Evolutionary conservation across 2,888 invertebrate species (phyloP).

Genomic region (Liodrosophila aerea): DNA sequence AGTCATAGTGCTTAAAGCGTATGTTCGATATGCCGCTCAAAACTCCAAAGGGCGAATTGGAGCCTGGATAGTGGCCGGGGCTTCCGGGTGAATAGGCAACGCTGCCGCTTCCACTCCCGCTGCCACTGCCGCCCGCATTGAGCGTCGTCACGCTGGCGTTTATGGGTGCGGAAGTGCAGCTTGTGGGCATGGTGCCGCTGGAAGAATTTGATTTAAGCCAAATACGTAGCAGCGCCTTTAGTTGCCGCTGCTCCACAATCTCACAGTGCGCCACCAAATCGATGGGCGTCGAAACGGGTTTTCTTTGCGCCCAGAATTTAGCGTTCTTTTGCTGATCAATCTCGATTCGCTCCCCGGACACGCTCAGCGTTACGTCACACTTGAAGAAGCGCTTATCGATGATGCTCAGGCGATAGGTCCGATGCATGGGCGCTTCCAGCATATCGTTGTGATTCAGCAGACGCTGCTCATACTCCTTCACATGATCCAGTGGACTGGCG

Average conservation of each 20-base stretch:
- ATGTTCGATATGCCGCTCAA: slow-evolving; percentile 70
- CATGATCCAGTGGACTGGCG: slow-evolving; percentile 51
- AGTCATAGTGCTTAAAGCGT: slow-evolving; percentile 92
- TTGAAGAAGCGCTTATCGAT: slow-evolving; percentile 91
- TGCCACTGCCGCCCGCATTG: slow-evolving; percentile 27
- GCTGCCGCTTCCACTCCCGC: slow-evolving; percentile 15
- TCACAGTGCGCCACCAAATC: slow-evolving; percentile 95
- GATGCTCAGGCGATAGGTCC: slow-evolving; percentile 90
- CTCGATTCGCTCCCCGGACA: slow-evolving; percentile 95
- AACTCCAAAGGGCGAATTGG: slow-evolving; percentile 59
- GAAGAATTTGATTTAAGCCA: slow-evolving; percentile 84
- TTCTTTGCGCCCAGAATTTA: slow-evolving; percentile 87
- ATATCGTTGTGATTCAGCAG: slow-evolving; percentile 89
- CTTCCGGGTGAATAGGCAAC: slow-evolving; percentile 69
- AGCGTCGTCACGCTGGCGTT: slow-evolving; percentile 48
- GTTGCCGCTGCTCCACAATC: slow-evolving; percentile 88
- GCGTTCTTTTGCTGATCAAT: slow-evolving; percentile 88
- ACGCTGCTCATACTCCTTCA: slow-evolving; percentile 84
- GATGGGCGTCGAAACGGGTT: slow-evolving; percentile 92
- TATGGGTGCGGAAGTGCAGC: slow-evolving; percentile 59
- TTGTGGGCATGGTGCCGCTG: slow-evolving; percentile 61
- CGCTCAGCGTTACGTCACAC: slow-evolving; percentile 92
- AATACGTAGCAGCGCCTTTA: slow-evolving; percentile 89
- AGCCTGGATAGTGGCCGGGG: slow-evolving; percentile 76
- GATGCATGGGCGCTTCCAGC: slow-evolving; percentile 93